A percentile compares a stretch with the other conserved stretches of the same genome.
These are phyloP conservation scores for Harmothoe impar DNA, from an alignment of 2,888 invertebrate species.

Conservation along the genomic window DNA sequence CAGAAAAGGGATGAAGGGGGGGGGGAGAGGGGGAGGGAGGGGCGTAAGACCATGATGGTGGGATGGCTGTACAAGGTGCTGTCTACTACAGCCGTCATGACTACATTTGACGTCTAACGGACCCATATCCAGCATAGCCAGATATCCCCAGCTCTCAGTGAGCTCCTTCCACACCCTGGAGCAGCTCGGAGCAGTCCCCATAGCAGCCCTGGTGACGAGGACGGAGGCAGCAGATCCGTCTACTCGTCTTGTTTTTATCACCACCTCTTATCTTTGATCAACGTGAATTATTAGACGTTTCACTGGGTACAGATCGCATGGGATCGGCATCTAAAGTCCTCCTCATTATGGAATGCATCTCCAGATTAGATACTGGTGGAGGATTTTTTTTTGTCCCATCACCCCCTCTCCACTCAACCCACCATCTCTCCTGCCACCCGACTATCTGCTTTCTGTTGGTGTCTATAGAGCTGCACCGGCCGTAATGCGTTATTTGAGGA, in stretches of 20 bases:
- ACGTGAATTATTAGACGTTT: slow-evolving; percentile 36
- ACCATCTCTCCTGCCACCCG: too few relatives aligned
- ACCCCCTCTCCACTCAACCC: too few relatives aligned
- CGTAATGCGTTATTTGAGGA: background rate
- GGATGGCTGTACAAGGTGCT: too few relatives aligned
- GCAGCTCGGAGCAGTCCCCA: background rate
- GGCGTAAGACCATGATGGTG: background rate
- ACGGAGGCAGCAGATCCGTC: background rate
- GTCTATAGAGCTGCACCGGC: background rate
- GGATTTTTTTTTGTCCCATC: background rate
- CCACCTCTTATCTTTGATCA: slow-evolving; percentile 20
- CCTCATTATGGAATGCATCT: slow-evolving; percentile 45
- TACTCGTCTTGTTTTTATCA: background rate
- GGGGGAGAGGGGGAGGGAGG: background rate
- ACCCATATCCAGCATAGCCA: too few relatives aligned
- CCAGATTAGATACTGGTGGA: slow-evolving; percentile 35
- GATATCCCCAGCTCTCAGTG: too few relatives aligned
- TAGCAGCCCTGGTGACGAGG: background rate
- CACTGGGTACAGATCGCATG: background rate
- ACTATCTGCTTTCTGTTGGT: too few relatives aligned
- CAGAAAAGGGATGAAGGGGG: background rate
- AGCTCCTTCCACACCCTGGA: background rate
- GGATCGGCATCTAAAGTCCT: background rate
- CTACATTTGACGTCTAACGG: too few relatives aligned
- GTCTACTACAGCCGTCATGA: too few relatives aligned